These are phyloP conservation scores for Hymenochirus boettgeri DNA, from an alignment of 2,113 vertebrate genomes.

Conservation along the genomic window DNA sequence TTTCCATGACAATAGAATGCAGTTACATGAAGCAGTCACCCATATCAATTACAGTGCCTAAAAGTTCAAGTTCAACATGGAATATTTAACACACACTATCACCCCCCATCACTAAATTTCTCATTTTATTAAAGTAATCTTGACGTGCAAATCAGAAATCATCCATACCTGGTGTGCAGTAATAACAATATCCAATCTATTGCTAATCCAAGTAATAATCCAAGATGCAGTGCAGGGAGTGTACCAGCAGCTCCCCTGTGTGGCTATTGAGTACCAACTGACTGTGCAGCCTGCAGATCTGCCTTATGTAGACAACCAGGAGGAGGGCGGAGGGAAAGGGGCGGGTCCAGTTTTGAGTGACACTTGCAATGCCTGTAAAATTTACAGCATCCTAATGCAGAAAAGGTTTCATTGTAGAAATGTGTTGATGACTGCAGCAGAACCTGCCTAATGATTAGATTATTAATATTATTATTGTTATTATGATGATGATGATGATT, in stretches of 20 bases:
- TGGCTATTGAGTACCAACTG: constrained; percentile 43
- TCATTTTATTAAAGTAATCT: not conserved
- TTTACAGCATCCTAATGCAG: too few relatives aligned
- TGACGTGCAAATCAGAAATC: not conserved
- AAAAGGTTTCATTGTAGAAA: too few relatives aligned
- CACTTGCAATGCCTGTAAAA: too few relatives aligned
- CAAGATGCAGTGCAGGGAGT: not conserved
- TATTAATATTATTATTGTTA: too few relatives aligned
- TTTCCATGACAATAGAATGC: too few relatives aligned
- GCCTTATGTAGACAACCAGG: constrained; percentile 66
- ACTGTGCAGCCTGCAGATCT: constrained; percentile 53
- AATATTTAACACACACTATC: not conserved
- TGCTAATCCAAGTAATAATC: not conserved
- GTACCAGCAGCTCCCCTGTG: not conserved
- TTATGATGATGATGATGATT: too few relatives aligned
- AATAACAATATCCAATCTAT: not conserved
- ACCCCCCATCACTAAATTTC: not conserved
- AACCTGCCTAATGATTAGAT: too few relatives aligned
- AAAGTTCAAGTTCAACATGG: too few relatives aligned
- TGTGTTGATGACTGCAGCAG: too few relatives aligned
- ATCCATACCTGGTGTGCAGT: constrained; percentile 12
- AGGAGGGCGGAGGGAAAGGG: too few relatives aligned
- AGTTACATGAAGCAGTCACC: too few relatives aligned
- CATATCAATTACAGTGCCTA: too few relatives aligned
- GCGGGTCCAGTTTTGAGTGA: constrained; percentile 54